Conservation (phyloP, 2,113 vertebrate genomes). For the Sialia sialis region DNA sequence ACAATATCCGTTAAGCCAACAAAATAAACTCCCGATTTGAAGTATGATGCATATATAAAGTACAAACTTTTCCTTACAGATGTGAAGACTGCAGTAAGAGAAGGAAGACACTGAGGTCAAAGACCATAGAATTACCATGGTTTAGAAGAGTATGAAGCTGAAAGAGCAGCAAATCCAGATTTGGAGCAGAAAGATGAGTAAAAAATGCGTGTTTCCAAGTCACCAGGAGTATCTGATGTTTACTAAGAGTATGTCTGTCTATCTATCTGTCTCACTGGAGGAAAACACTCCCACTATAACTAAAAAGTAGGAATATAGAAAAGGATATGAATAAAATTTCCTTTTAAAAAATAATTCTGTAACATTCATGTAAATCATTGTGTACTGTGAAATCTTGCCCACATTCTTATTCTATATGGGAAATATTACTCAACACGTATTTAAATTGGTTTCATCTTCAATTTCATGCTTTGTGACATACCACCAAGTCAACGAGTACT, state of each 20-base stretch:
- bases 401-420: neutral
- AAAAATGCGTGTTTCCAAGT: neutral
- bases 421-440: neutral
- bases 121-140: neutral
- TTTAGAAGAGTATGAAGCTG: neutral
- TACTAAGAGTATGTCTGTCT: neutral
- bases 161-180: neutral
- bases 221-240: neutral
- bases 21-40: neutral
- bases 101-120: neutral
- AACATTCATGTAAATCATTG: neutral
- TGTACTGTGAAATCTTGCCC: neutral
- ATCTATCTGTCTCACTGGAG: neutral
- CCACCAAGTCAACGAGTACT: neutral
- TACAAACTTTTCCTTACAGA: neutral
- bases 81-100: neutral
- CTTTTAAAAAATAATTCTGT: neutral
- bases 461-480: neutral
- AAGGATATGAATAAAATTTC: neutral
- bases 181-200: neutral
- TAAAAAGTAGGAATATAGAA: neutral
- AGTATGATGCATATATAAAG: neutral
- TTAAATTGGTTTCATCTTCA: neutral
- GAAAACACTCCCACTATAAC: neutral
- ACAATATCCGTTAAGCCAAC: neutral